phyloP scores from a whole-genome alignment of 2,113 vertebrate species.

The Notarius lentiginosus region DNA sequence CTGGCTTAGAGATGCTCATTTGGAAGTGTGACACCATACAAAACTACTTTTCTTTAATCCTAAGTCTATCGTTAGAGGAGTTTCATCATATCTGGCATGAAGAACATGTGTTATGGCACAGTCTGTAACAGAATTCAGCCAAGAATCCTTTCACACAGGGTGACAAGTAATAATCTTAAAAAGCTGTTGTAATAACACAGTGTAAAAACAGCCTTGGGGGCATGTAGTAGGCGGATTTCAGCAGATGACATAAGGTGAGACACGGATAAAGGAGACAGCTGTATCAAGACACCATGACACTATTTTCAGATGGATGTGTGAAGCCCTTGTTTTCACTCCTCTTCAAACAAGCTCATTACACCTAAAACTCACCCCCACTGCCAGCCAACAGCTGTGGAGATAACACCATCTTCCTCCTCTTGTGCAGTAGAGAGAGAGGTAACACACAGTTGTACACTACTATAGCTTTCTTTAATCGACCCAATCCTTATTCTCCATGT shows the following conservation, averaged over 20 bases:
- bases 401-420: not conserved
- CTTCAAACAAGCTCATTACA: slow-evolving; percentile 32
- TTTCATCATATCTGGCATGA: not conserved
- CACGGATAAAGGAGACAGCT: slow-evolving; percentile 2
- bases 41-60: not conserved
- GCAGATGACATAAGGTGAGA: slow-evolving; percentile 9
- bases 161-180: not conserved
- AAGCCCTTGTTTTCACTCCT: slow-evolving; percentile 25
- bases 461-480: not conserved
- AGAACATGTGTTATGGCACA: not conserved
- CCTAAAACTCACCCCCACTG: not conserved
- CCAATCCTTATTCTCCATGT: not conserved
- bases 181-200: not conserved
- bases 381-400: slow-evolving; percentile 32
- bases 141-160: not conserved
- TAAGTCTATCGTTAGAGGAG: not conserved
- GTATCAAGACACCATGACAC: slow-evolving; percentile 1
- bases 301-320: slow-evolving; percentile 33
- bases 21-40: too few relatives aligned
- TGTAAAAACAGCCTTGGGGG: not conserved
- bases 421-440: not conserved
- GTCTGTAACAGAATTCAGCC: not conserved
- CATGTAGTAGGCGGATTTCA: not conserved
- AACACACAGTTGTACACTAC: not conserved
- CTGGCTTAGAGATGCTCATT: too few relatives aligned